Evolutionary conservation across 2,888 invertebrate genomes (phyloP).

Genomic region (Shargacucullia verbasci): DNA sequence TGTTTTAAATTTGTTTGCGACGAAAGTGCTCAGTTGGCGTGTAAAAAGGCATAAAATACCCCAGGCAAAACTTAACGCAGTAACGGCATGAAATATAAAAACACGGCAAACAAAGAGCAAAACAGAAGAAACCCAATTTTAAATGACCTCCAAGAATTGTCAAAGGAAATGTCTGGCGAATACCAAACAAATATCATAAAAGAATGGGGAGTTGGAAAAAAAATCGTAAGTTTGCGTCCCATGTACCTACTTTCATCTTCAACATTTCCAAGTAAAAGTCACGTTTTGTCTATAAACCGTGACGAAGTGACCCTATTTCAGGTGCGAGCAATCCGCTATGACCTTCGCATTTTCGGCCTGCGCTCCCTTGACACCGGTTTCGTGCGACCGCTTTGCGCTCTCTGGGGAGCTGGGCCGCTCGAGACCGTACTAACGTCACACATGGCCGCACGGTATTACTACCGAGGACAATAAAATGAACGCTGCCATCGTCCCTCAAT

Average conservation of each 20-base stretch:
- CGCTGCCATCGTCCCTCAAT: slow-evolving; percentile 66
- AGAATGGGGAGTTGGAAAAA: slow-evolving; percentile 44
- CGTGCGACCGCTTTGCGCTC: slow-evolving; percentile 76
- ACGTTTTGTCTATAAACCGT: slow-evolving; percentile 78
- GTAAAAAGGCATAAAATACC: slow-evolving; percentile 27
- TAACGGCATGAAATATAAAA: slow-evolving; percentile 27
- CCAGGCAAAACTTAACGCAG: slow-evolving; percentile 12
- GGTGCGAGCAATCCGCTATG: slow-evolving; percentile 80
- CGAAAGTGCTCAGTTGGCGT: slow-evolving; percentile 19
- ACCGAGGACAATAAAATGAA: slow-evolving; percentile 74
- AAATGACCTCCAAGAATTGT: slow-evolving; percentile 37
- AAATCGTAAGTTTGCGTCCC: slow-evolving; percentile 40
- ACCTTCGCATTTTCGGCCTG: slow-evolving; percentile 82
- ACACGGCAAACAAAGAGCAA: slow-evolving; percentile 22
- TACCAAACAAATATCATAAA: slow-evolving; percentile 63
- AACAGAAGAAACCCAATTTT: slow-evolving; percentile 31
- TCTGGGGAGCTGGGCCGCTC: slow-evolving; percentile 74
- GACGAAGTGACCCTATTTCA: slow-evolving; percentile 81
- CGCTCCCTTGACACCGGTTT: slow-evolving; percentile 74
- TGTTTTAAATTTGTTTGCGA: slow-evolving; percentile 17
- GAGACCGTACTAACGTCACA: slow-evolving; percentile 74
- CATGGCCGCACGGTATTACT: slow-evolving; percentile 75
- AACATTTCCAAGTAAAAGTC: slow-evolving; percentile 79
- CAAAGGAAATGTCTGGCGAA: slow-evolving; percentile 47
- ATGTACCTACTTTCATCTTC: slow-evolving; percentile 58